Evolutionary conservation across 2,797 vertebrate genomes (phyloP).

Genomic region (Enteromius afrohamiltoni): DNA sequence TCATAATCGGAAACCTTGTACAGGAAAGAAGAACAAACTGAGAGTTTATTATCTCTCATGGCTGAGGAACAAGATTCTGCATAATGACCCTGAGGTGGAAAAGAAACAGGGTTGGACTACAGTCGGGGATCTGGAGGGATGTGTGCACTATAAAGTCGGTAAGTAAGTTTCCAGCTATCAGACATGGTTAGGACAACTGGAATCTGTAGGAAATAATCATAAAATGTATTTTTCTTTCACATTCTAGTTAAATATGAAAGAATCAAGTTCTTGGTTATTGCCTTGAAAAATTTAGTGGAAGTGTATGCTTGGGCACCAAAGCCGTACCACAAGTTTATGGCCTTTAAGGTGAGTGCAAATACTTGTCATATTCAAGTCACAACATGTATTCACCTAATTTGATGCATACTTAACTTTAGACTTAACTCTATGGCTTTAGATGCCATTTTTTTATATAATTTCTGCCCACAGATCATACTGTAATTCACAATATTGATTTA

Average conservation of each 20-base stretch:
- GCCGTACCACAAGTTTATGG: slow-evolving; percentile 5
- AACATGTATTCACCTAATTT: background rate
- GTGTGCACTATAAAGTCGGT: slow-evolving; percentile 9
- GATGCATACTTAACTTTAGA: background rate
- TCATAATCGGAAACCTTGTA: background rate
- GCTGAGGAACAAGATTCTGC: slow-evolving; percentile 5
- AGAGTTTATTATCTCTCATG: slow-evolving; percentile 8
- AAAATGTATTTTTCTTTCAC: background rate
- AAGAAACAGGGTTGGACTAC: slow-evolving; percentile 12
- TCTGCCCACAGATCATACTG: background rate
- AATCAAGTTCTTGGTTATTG: slow-evolving; percentile 16
- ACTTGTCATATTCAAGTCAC: background rate
- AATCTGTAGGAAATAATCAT: background rate
- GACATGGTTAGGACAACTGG: background rate
- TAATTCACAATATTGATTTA: background rate
- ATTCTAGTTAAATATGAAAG: slow-evolving; percentile 8
- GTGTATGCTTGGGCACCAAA: slow-evolving; percentile 6
- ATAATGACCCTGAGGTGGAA: slow-evolving; percentile 8
- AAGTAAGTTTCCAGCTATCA: background rate
- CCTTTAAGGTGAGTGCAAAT: slow-evolving; percentile 12
- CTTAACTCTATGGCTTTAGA: background rate
- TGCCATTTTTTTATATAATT: background rate
- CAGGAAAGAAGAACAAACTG: slow-evolving; percentile 8
- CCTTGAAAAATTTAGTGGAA: background rate
- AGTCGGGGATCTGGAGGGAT: slow-evolving; percentile 4